Base-by-base conservation (phyloP, 92 coral and sea anemone genomes). In the Zoanthus sansibaricus region DNA sequence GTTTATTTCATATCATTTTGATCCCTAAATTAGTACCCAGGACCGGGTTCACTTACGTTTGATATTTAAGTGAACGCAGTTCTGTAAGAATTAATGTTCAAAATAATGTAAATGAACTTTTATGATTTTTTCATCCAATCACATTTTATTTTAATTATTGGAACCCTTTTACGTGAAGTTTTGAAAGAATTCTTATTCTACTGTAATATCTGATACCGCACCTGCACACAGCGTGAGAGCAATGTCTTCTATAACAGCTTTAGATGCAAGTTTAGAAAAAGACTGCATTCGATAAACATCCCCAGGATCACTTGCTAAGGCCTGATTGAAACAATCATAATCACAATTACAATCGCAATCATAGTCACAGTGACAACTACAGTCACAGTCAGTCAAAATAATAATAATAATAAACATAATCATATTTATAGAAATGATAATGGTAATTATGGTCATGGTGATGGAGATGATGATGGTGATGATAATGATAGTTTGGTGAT, bases 211-310 rank as follows among this genome's bases (percentile, higher is more conserved):
- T 37, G 4, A 37, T 37, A 2, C 42, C 85, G 6, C 18, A 80
- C 85, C 85, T 80, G 85, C 85, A 20, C 85, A 80, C 16, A 80
- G 42, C 3, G 75, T 66, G 7, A 80, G 66, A 80, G 75, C 85
- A 46, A 80, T 46, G 6, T 80, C 75, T 9, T 80, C 59, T 21
- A 10, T 49, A 21, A 80, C 3, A 44, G 56, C 46, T 20, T 20
- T 48, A 15, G 85, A 80, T 66, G 85, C 20, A 48, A 80, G 59
- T 46, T 17, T 32, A 1, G 3, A 0, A 6, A 75, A 46, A 7
- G 85, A 64, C 11, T 16, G 75, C 3, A 80, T 31, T 18, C 73
- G 85, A 31, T 80, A 62, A 11, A 80, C 85, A 16, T 80, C 85
- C 0, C 31, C 75, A 0, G 64, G 64, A 49, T 80, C 61, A 15